Evolutionary conservation across 2,888 invertebrate genomes (phyloP).

Genomic region (Oscheius sp.): DNA sequence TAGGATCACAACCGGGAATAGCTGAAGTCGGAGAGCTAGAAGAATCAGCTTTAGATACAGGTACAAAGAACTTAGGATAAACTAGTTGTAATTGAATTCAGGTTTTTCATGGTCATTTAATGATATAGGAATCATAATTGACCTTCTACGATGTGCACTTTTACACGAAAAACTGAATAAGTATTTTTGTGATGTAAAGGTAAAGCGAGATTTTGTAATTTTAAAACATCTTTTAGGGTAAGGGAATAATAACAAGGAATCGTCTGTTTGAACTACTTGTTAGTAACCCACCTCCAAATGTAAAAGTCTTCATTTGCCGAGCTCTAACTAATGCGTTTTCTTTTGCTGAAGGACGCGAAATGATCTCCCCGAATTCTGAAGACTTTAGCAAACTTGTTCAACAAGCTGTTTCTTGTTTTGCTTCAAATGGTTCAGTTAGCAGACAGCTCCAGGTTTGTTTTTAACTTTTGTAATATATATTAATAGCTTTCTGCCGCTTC

Average conservation of each 20-base stretch:
- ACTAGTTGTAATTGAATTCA: slow-evolving; percentile 3
- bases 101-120: slow-evolving; percentile 82
- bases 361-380: slow-evolving; percentile 42
- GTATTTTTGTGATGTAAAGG: slow-evolving; percentile 69
- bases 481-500: slow-evolving; percentile 55
- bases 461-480: not conserved
- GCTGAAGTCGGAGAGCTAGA: slow-evolving; percentile 29
- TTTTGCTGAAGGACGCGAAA: slow-evolving; percentile 72
- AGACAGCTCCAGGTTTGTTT: slow-evolving; percentile 43
- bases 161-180: slow-evolving; percentile 78
- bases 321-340: slow-evolving; percentile 84
- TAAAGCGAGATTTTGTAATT: not conserved
- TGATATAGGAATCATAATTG: slow-evolving; percentile 86
- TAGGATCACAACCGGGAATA: slow-evolving; percentile 21
- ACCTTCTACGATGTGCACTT: slow-evolving; percentile 84
- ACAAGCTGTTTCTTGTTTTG: slow-evolving; percentile 41
- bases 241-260: not conserved
- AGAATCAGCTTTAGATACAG: slow-evolving; percentile 36
- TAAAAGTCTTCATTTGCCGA: slow-evolving; percentile 81
- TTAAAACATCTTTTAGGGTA: not conserved
- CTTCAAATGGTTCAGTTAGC: not conserved
- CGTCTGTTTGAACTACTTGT: slow-evolving; percentile 69
- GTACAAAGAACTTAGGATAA: no score
- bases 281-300: slow-evolving; percentile 76
- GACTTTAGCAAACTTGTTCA: slow-evolving; percentile 40